Conservation (phyloP, 2,888 invertebrate species). For the Tethea ocularis region DNA sequence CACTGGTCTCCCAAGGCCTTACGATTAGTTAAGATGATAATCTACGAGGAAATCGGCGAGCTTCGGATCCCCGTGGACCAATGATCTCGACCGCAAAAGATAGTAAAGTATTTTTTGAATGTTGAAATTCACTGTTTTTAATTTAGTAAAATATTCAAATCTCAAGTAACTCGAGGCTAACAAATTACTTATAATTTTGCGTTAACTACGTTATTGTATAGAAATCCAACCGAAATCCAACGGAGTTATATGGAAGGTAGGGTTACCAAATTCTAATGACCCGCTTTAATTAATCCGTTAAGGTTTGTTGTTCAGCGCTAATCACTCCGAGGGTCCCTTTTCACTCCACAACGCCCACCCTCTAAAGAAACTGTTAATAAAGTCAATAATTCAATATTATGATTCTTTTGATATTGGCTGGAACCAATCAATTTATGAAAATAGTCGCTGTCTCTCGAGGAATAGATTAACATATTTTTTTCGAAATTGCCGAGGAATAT, state of each 20-base stretch:
- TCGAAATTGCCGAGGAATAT: conserved; percentile 72
- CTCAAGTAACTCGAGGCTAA: background rate
- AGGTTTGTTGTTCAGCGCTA: conserved; percentile 8
- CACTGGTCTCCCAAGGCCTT: no score
- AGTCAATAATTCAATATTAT: conserved; percentile 59
- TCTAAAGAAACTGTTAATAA: conserved; percentile 30
- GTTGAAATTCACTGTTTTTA: background rate
- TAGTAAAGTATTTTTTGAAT: no score
- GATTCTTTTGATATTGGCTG: conserved; percentile 69
- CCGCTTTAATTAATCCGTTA: conserved; percentile 6
- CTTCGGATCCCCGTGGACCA: no score
- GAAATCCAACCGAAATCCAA: background rate
- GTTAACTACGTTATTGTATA: background rate
- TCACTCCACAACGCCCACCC: background rate
- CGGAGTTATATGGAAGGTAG: background rate
- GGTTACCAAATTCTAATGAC: conserved; percentile 6
- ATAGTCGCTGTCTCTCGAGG: conserved; percentile 61
- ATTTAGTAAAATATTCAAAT: background rate
- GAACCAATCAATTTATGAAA: conserved; percentile 76
- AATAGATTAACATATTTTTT: conserved; percentile 78
- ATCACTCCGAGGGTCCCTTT: conserved; percentile 8
- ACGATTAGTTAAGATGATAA: no score
- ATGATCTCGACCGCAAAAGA: no score
- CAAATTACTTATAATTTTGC: background rate
- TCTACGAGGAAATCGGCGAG: no score